Evolutionary conservation across 2,888 invertebrate species (phyloP).

Genomic region (Malachius bipustulatus): DNA sequence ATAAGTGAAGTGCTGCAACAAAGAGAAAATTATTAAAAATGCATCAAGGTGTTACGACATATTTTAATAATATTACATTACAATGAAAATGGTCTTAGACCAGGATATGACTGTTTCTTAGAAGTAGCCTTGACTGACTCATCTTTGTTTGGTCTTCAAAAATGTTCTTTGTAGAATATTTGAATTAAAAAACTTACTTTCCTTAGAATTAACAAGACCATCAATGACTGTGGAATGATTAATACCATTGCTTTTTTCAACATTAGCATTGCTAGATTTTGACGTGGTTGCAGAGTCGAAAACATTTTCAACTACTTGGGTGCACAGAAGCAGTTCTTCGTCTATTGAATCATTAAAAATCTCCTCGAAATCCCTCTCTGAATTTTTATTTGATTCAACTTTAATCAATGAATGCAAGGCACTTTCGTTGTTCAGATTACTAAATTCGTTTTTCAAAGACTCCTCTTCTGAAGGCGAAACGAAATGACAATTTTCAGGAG

Average conservation of each 20-base stretch:
- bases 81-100: no score
- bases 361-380: slow-evolving; percentile 21
- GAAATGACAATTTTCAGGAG: slow-evolving; percentile 23
- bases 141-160: no score
- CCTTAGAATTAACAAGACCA: neutral
- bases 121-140: neutral
- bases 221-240: neutral
- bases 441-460: slow-evolving; percentile 15
- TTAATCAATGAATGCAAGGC: slow-evolving; percentile 2
- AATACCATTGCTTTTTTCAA: neutral
- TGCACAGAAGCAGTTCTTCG: slow-evolving; percentile 30
- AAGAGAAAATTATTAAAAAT: no score
- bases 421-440: neutral
- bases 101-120: no score
- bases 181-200: slow-evolving; percentile 1
- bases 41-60: no score
- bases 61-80: no score
- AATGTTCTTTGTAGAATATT: neutral
- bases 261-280: slow-evolving; percentile 5
- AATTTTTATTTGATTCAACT: slow-evolving; percentile 8
- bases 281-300: no score
- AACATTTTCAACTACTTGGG: slow-evolving; percentile 30
- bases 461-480: slow-evolving; percentile 26
- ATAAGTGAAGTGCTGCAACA: no score
- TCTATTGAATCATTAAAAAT: slow-evolving; percentile 33